These are phyloP conservation scores for Tachyglossus aculeatus DNA, from an alignment of 2,797 vertebrate genomes.

Conservation along the genomic window DNA sequence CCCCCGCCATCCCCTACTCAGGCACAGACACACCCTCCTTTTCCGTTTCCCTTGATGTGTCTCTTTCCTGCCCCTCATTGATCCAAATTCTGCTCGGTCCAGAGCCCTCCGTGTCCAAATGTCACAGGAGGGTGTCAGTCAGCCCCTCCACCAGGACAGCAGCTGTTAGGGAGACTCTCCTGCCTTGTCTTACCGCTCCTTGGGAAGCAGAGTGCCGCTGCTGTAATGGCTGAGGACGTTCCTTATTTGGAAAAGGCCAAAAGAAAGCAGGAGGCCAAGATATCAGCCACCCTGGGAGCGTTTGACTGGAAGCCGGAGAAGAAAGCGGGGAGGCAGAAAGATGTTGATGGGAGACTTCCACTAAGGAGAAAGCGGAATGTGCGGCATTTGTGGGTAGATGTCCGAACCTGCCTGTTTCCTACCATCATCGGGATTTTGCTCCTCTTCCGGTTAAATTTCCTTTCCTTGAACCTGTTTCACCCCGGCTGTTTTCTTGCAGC, in stretches of 20 bases:
- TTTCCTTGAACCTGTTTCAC: not conserved
- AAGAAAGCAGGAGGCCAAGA: not conserved
- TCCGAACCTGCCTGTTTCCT: not conserved
- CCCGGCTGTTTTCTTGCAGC: not conserved
- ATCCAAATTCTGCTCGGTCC: not conserved
- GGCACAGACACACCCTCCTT: slow-evolving; percentile 24
- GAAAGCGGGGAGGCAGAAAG: not conserved
- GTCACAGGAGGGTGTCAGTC: not conserved
- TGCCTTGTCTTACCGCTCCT: too few species aligned
- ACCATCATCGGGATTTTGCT: not conserved
- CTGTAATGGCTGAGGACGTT: not conserved
- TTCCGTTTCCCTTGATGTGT: slow-evolving; percentile 22
- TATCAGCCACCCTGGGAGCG: not conserved
- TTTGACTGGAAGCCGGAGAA: not conserved
- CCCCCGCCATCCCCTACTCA: too few species aligned
- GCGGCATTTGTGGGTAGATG: too few species aligned
- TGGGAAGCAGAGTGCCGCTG: not conserved
- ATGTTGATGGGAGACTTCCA: not conserved
- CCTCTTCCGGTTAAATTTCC: not conserved
- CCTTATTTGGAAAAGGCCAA: not conserved
- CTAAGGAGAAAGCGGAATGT: too few species aligned
- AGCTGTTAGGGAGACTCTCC: not conserved
- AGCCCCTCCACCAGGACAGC: not conserved
- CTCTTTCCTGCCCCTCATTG: slow-evolving; percentile 13
- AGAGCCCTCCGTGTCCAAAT: not conserved